phyloP scores from a whole-genome alignment of 1,140 invertebrate genomes.

The Lepeophtheirus salmonis region DNA sequence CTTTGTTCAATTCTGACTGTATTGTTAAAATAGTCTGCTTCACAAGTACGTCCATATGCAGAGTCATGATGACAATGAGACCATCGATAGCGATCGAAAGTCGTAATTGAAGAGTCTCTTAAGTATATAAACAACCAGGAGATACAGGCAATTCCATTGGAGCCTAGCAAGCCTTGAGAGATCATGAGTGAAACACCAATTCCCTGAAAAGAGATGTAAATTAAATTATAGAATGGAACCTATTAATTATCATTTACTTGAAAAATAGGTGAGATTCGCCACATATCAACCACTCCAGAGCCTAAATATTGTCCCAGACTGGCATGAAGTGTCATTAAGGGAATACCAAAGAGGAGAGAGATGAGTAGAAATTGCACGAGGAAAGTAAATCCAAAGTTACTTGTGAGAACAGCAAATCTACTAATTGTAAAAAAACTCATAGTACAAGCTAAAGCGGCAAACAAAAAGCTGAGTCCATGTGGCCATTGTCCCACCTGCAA shows the following conservation, averaged over 20 bases:
- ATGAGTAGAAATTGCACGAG: slow-evolving; percentile 68
- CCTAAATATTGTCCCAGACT: slow-evolving; percentile 62
- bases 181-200: slow-evolving; percentile 60
- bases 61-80: slow-evolving; percentile 33
- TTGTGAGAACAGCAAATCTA: slow-evolving; percentile 62
- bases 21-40: neutral
- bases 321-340: slow-evolving; percentile 60
- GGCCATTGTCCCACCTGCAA: slow-evolving; percentile 38
- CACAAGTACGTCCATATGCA: neutral
- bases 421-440: slow-evolving; percentile 70
- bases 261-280: slow-evolving; percentile 74
- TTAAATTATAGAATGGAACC: neutral
- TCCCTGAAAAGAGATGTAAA: slow-evolving; percentile 31
- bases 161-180: slow-evolving; percentile 55
- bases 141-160: slow-evolving; percentile 65
- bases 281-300: slow-evolving; percentile 72
- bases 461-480: slow-evolving; percentile 50
- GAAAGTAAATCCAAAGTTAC: slow-evolving; percentile 75
- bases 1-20: slow-evolving; percentile 4
- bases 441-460: slow-evolving; percentile 62
- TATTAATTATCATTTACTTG: slow-evolving; percentile 39
- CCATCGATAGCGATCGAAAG: slow-evolving; percentile 59
- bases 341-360: slow-evolving; percentile 61
- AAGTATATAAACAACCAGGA: slow-evolving; percentile 77
- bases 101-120: slow-evolving; percentile 66